Percentiles rank a stretch among this genome's conserved stretches.
Evolutionary conservation across 2,888 invertebrate genomes (phyloP).

Genomic region (Hypena proboscidalis): DNA sequence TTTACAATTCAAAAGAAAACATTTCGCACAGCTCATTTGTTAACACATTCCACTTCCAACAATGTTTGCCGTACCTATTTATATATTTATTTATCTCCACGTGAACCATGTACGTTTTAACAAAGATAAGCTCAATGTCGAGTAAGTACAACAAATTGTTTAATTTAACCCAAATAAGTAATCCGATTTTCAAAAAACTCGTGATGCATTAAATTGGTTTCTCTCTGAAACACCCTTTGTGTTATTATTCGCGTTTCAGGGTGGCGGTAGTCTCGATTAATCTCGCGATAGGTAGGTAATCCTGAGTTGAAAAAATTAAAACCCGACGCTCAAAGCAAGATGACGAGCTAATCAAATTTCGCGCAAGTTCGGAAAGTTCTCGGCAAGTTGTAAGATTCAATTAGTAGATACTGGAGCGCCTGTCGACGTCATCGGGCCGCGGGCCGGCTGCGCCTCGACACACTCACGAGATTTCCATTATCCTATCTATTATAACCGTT

Average conservation of each 20-base stretch:
- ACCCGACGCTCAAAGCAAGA: constrained; percentile 66
- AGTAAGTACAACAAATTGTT: not conserved
- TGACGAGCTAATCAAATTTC: constrained; percentile 79
- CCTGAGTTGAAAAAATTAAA: constrained; percentile 63
- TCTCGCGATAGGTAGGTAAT: constrained; percentile 50
- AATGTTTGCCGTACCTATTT: not conserved
- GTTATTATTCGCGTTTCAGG: constrained; percentile 44
- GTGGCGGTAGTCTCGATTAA: constrained; percentile 49
- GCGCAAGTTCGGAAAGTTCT: constrained; percentile 70
- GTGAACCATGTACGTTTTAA: not conserved
- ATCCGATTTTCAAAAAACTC: constrained; percentile 18
- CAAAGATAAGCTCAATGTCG: too few relatives aligned
- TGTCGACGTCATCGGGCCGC: constrained; percentile 35
- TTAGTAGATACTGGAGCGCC: constrained; percentile 69
- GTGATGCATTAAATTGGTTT: constrained; percentile 20
- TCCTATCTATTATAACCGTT: constrained; percentile 49
- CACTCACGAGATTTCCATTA: constrained; percentile 51
- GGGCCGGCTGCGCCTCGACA: constrained; percentile 27
- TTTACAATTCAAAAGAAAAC: constrained; percentile 11
- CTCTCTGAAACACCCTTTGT: constrained; percentile 30
- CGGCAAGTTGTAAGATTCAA: constrained; percentile 77
- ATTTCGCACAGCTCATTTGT: constrained; percentile 3
- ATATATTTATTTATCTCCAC: constrained; percentile 3
- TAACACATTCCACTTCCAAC: not conserved
- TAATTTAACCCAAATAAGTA: constrained; percentile 14